Percentiles rank a stretch among this genome's conserved stretches.
phyloP scores from a whole-genome alignment of 2,113 vertebrate genomes.

The Chlamydotis undulata region DNA sequence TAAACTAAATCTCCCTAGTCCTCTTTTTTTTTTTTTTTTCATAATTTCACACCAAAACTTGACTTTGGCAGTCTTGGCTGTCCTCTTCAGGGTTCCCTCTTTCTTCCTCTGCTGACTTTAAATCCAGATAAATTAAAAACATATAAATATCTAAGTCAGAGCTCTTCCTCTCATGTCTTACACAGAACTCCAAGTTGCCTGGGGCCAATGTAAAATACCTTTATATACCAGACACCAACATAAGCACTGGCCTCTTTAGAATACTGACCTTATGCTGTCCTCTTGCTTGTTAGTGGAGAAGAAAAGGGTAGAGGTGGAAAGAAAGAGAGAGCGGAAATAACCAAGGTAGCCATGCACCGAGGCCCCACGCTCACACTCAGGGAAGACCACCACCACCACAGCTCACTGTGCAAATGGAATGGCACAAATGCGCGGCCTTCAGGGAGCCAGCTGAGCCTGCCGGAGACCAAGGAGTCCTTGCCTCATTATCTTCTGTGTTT shows the following conservation, averaged over 20 bases:
- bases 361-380: neutral
- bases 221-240: neutral
- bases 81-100: neutral
- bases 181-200: neutral
- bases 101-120: neutral
- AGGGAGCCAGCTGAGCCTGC: neutral
- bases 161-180: neutral
- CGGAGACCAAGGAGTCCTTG: neutral
- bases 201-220: neutral
- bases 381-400: neutral
- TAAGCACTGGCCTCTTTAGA: neutral
- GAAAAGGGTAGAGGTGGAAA: neutral
- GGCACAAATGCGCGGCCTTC: neutral
- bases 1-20: neutral
- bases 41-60: neutral
- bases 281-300: neutral
- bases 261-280: neutral
- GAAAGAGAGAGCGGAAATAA: neutral
- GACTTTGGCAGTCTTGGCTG: neutral
- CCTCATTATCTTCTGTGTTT: neutral
- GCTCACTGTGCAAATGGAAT: neutral
- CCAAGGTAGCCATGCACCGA: no score
- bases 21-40: neutral
- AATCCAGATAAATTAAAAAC: neutral
- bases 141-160: neutral